phyloP scores from a whole-genome alignment of 1,140 invertebrate species.

The Phortica variegata region DNA sequence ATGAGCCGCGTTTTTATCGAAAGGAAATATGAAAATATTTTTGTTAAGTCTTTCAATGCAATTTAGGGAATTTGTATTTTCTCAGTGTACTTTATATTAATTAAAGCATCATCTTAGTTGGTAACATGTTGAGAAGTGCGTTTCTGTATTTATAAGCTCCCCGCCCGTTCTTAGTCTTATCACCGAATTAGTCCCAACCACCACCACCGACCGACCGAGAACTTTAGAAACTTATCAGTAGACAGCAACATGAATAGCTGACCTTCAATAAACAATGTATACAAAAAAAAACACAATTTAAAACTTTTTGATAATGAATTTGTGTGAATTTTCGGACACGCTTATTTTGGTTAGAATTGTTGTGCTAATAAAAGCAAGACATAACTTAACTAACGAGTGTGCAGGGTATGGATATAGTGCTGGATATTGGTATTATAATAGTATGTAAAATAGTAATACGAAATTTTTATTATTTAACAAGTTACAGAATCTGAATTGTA shows the following conservation, averaged over 20 bases:
- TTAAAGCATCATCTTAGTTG: too few relatives aligned
- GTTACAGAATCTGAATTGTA: conserved; percentile 37
- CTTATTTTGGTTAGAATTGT: background rate
- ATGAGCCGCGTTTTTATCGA: too few relatives aligned
- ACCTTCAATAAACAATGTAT: background rate
- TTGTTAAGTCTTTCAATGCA: too few relatives aligned
- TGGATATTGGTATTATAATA: conserved; percentile 19
- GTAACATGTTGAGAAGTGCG: too few relatives aligned
- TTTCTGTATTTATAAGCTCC: too few relatives aligned
- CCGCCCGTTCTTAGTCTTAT: too few relatives aligned
- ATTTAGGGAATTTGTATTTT: too few relatives aligned
- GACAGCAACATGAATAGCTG: background rate
- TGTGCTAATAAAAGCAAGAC: conserved; percentile 22
- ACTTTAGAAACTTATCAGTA: background rate
- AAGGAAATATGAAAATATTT: too few relatives aligned
- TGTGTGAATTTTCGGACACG: background rate
- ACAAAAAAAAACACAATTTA: background rate
- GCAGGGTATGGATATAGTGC: conserved; percentile 4
- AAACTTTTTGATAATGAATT: background rate
- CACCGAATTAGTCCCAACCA: too few relatives aligned
- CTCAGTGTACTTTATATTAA: too few relatives aligned
- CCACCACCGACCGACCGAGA: too few relatives aligned
- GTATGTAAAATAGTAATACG: conserved; percentile 6
- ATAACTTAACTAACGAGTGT: conserved; percentile 18
- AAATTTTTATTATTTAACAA: conserved; percentile 5